These are phyloP conservation scores for Heliopora coerulea DNA, from an alignment of 92 coral and sea anemone genomes.

Conservation along the genomic window DNA sequence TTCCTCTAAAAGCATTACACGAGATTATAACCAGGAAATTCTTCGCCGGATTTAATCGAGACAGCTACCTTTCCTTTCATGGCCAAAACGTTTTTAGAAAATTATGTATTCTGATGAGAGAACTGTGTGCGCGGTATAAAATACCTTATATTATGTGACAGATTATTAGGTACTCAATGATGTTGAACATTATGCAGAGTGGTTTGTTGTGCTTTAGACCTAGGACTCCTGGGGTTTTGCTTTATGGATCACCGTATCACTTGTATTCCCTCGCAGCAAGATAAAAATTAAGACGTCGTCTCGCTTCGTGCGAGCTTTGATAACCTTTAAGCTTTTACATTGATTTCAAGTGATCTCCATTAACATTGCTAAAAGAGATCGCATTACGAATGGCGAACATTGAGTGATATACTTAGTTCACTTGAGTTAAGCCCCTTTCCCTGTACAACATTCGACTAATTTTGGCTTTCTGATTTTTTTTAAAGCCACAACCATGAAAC, in stretches of 20 bases:
- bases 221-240: conserved; percentile 6
- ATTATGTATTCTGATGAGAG: not conserved
- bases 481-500: no score
- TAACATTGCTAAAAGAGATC: not conserved
- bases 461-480: no score
- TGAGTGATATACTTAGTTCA: not conserved
- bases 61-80: not conserved
- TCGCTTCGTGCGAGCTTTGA: not conserved
- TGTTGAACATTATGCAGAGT: conserved; percentile 27
- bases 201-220: not conserved
- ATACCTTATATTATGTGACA: not conserved
- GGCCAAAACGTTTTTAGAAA: conserved; percentile 1
- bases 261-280: conserved; percentile 2
- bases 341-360: not conserved
- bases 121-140: not conserved
- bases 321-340: conserved; percentile 7
- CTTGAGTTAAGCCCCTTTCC: not conserved
- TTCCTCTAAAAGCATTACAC: conserved; percentile 11
- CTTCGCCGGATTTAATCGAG: conserved; percentile 14
- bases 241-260: not conserved
- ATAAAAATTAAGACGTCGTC: not conserved
- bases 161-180: not conserved
- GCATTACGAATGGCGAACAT: not conserved
- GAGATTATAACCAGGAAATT: conserved; percentile 23
- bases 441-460: no score